Base-by-base conservation (phyloP, 2,888 invertebrate genomes). In the Melitaea athalia region DNA sequence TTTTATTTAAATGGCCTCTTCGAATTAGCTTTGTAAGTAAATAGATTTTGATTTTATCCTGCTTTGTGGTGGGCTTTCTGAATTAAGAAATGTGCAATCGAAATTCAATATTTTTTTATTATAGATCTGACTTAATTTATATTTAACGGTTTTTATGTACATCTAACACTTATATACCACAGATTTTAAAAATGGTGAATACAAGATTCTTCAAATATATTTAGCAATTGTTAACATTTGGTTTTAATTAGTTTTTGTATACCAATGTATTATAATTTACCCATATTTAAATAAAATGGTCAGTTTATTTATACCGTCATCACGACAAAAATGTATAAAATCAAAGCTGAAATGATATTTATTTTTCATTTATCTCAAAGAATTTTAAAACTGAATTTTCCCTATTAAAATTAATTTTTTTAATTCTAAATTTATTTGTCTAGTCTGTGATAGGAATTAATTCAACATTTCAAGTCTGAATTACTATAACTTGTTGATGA, bases 361-460 rank as follows among this genome's bases (percentile, higher is more conserved):
- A 33, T 1, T 11, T 55, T 24, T 24, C 24, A 24, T 57, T 15
- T n/a, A 33, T 57, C 15, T 55, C 66, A 63, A 65, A 67, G 50
- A 72, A 57, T 68, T 67, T 66, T 64, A 33, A 65, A 69, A 55
- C 60, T 49, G 63, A 63, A 24, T 31, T 31, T 5, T 53, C 12
- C 31, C 24, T 4, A 63, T 62, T 52, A 65, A 61, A 43, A 66
- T 63, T 33, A 62, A 68, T 52, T 52, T 52, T 50, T 57, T 42
- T 57, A 15, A 67, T 64, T 68, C 66, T 63, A 64, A 61, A 65
- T 50, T 70, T 64, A 52, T 60, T 78, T 84, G 84, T 89, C 89
- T 89, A 89, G 89, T 88, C 89, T 89, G 88, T 85, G 88, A 88
- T 88, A 87, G 84, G 77, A 75, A 76, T 78, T 77, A 76, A 70